Evolutionary conservation across 2,888 invertebrate genomes (phyloP), one percentile per base, ranked within the genome.

Genomic region (Congeria kusceri): DNA sequence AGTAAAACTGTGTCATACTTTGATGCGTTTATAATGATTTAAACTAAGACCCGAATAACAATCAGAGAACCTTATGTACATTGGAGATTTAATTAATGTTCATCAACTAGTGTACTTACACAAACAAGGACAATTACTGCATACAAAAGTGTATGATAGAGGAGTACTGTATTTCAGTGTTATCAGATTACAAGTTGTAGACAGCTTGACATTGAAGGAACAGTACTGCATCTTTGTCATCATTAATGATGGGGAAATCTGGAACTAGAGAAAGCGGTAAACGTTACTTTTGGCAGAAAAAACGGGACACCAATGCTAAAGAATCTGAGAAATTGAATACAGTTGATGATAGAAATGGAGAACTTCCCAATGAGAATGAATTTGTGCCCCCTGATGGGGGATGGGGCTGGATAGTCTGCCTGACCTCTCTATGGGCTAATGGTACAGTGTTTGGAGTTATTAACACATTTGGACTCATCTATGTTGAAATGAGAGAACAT

Each of bases 401-500:
- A 18, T 95, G 96, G 89, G 97, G 97, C 0, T 97, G 96, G 95
- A 94, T 96, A 77, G 96, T 98, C 20, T 95, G 97, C 95, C 53
- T 97, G 56, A 97, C 96, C 57, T 97, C 98, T 75, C 97, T 98
- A 93, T 94, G 97, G 75, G 96, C 96, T 90, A 98, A 98, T 93
- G 98, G 98, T 7, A 96, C 98, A 65, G 95, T 98, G 66, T 98
- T 98, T 93, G 97, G 98, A 61, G 96, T 97, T 58, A 97, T 98
- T 90, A 98, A 98, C 94, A 96, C 96, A 0, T 97, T 96, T 92
- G 96, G 97, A 86, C 96, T 97, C 32, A 95, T 98, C 83, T 97
- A 96, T 92, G 87, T 88, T 9, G 84, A 86, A 32, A 88, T 94
- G 95, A 9, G 95, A 96, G 95, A 95, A 64, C 95, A 95, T 88